Conservation (phyloP, 2,797 vertebrate genomes). For the Tokudaia tokunoshimensis region DNA sequence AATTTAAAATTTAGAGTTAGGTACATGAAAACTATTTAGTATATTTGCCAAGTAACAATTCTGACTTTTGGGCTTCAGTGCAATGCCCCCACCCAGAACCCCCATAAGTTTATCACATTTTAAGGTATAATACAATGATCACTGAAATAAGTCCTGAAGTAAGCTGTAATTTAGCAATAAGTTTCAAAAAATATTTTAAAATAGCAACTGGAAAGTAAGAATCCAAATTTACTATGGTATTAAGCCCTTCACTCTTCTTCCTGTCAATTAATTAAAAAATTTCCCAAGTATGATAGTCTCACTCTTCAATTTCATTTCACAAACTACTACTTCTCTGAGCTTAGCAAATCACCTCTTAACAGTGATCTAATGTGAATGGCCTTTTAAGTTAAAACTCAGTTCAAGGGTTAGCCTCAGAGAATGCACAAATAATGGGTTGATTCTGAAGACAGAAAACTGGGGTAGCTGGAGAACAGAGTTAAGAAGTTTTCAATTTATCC, state of each 20-base stretch:
- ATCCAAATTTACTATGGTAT: constrained; percentile 58
- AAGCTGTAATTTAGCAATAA: constrained; percentile 54
- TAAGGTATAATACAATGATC: constrained; percentile 55
- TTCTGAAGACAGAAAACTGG: constrained; percentile 53
- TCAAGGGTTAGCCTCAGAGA: constrained; percentile 23
- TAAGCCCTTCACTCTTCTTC: constrained; percentile 40
- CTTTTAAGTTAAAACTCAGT: constrained; percentile 49
- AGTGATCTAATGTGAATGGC: constrained; percentile 57
- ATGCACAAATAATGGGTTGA: constrained; percentile 13
- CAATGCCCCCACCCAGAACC: background rate
- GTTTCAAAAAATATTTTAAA: constrained; percentile 57
- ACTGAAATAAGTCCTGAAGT: constrained; percentile 47
- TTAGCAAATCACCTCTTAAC: constrained; percentile 48
- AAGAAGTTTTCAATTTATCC: constrained; percentile 2
- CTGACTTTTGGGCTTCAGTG: constrained; percentile 41
- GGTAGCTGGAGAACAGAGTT: background rate
- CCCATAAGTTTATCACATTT: constrained; percentile 32
- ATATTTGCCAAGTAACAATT: constrained; percentile 17
- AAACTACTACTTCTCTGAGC: constrained; percentile 35
- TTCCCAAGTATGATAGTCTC: constrained; percentile 58
- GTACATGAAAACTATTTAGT: constrained; percentile 44
- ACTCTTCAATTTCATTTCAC: constrained; percentile 27
- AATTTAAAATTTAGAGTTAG: constrained; percentile 38
- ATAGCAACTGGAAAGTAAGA: constrained; percentile 56
- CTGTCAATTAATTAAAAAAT: constrained; percentile 53